Conservation (phyloP, 2,888 invertebrate genomes). For the Drosophila cracens region DNA sequence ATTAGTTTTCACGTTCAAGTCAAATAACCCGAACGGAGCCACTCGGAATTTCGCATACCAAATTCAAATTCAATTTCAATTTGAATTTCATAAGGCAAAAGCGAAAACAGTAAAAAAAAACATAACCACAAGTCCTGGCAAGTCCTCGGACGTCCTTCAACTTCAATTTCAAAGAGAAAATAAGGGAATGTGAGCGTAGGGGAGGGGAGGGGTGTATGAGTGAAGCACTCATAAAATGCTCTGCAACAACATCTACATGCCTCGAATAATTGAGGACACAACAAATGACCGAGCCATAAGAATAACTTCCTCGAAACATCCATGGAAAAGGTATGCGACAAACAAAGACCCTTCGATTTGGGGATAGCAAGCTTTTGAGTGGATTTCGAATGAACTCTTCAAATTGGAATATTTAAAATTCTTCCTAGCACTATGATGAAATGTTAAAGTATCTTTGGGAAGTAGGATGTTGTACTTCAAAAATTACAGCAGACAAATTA, state of each 20-base stretch:
- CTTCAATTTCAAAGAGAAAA: slow-evolving; percentile 31
- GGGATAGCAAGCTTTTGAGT: background rate
- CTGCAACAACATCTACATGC: slow-evolving; percentile 34
- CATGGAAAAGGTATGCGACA: slow-evolving; percentile 18
- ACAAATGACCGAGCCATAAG: slow-evolving; percentile 34
- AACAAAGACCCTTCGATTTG: slow-evolving; percentile 24
- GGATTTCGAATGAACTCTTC: background rate
- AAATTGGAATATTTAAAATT: background rate
- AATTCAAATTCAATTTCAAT: slow-evolving; percentile 48
- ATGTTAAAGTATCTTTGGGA: background rate
- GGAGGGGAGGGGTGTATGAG: too few relatives aligned
- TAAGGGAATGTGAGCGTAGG: background rate
- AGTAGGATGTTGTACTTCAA: background rate
- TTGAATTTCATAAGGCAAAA: slow-evolving; percentile 70
- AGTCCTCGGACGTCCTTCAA: slow-evolving; percentile 62
- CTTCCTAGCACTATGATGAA: background rate
- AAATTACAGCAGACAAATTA: background rate
- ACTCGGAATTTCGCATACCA: slow-evolving; percentile 37
- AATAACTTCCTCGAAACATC: slow-evolving; percentile 18
- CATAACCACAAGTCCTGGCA: slow-evolving; percentile 1
- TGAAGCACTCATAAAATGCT: slow-evolving; percentile 41
- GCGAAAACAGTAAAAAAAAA: slow-evolving; percentile 26
- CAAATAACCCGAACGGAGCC: slow-evolving; percentile 31
- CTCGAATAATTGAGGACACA: slow-evolving; percentile 39
- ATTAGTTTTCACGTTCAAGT: slow-evolving; percentile 64